Evolutionary conservation across 1,140 invertebrate genomes (phyloP).

Genomic region (Diorhabda elongata): DNA sequence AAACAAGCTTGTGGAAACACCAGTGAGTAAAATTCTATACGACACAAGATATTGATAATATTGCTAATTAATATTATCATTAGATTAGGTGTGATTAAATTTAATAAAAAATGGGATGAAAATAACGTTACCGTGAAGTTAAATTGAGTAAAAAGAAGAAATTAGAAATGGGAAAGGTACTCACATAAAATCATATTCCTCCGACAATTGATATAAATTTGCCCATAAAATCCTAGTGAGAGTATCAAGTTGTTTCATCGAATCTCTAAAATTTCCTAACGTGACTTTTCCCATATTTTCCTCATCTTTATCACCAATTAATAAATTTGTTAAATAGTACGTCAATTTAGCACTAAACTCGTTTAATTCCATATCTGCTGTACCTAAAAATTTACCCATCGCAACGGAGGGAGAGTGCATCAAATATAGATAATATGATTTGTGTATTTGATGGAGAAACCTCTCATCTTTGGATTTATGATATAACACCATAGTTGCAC

Average conservation of each 20-base stretch:
- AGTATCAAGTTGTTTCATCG: slow-evolving; percentile 29
- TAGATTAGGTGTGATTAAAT: too few relatives aligned
- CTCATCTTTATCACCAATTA: slow-evolving; percentile 17
- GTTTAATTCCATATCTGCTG: slow-evolving; percentile 17
- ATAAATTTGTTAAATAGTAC: slow-evolving; percentile 28
- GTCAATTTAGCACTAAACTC: slow-evolving; percentile 25
- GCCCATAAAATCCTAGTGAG: slow-evolving; percentile 38
- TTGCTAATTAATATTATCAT: too few relatives aligned
- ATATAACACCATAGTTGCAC: slow-evolving; percentile 20
- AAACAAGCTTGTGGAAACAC: too few relatives aligned
- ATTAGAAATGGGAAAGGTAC: slow-evolving; percentile 9
- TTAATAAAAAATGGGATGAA: too few relatives aligned
- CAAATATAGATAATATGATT: slow-evolving; percentile 24
- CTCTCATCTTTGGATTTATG: slow-evolving; percentile 23
- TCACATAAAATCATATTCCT: slow-evolving; percentile 38
- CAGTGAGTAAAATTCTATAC: too few relatives aligned
- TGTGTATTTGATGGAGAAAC: slow-evolving; percentile 27
- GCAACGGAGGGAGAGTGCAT: slow-evolving; percentile 23
- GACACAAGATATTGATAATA: too few relatives aligned
- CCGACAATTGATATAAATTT: slow-evolving; percentile 36
- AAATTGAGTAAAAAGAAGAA: not conserved
- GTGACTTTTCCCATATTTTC: slow-evolving; percentile 19
- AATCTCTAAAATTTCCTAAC: slow-evolving; percentile 35
- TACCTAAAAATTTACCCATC: slow-evolving; percentile 22
- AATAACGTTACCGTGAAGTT: not conserved